Conservation (phyloP, 2,797 vertebrate genomes). For the Tragopan temminckii region DNA sequence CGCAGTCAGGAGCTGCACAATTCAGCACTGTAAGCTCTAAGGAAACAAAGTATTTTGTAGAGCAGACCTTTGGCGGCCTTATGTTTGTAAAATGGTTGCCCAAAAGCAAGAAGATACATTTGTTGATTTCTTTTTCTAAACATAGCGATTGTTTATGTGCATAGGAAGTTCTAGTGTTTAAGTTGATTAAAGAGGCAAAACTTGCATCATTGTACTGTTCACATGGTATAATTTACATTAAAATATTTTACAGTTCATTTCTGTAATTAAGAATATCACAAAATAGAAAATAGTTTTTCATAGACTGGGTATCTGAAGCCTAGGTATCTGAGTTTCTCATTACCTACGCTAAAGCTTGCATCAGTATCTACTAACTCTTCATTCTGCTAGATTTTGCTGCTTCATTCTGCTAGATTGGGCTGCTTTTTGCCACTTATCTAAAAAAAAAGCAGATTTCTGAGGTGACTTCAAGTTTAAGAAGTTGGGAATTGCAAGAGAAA, state of each 20-base stretch:
- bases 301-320: neutral
- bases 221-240: neutral
- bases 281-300: neutral
- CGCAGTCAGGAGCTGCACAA: fast-evolving
- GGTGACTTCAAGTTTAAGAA: neutral
- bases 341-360: neutral
- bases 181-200: neutral
- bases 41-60: neutral
- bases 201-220: neutral
- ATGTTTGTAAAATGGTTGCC: fast-evolving
- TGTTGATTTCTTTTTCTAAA: neutral
- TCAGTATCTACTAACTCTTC: neutral
- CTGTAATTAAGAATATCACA: neutral
- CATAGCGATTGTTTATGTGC: fast-evolving
- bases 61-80: neutral
- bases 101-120: fast-evolving
- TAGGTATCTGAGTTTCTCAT: neutral
- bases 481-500: neutral
- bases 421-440: neutral
- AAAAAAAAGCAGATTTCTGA: neutral
- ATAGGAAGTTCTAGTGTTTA: neutral
- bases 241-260: neutral
- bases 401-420: neutral
- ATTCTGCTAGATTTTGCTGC: neutral
- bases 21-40: neutral